phyloP scores from a whole-genome alignment of 2,888 invertebrate genomes.

The Ophion obscuratus region DNA sequence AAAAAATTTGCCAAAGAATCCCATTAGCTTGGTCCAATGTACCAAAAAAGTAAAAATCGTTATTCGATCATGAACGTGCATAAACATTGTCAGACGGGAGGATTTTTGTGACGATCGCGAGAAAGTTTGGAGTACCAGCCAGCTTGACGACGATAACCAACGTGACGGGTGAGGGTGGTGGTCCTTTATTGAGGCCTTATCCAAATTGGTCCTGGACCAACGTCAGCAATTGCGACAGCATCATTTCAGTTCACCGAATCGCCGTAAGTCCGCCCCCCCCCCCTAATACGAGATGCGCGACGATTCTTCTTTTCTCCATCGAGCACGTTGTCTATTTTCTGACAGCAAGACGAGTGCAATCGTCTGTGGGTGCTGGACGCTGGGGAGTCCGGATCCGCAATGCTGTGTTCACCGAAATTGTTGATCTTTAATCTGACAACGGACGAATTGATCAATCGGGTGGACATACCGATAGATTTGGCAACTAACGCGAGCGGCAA shows the following conservation, averaged over 20 bases:
- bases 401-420: slow-evolving; percentile 89
- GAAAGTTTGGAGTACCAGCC: slow-evolving; percentile 87
- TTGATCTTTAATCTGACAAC: slow-evolving; percentile 88
- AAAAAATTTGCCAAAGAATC: background rate
- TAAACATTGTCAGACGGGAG: slow-evolving; percentile 54
- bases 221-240: slow-evolving; percentile 87
- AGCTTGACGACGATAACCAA: slow-evolving; percentile 87
- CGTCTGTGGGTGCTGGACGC: slow-evolving; percentile 89
- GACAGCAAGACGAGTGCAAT: slow-evolving; percentile 86
- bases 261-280: slow-evolving; percentile 85
- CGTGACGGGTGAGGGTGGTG: slow-evolving; percentile 79
- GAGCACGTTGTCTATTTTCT: background rate
- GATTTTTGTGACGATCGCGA: slow-evolving; percentile 89
- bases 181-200: slow-evolving; percentile 85
- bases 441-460: slow-evolving; percentile 73
- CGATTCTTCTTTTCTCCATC: background rate
- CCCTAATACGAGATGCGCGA: background rate
- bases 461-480: slow-evolving; percentile 53
- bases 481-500: slow-evolving; percentile 29
- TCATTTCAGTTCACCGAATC: slow-evolving; percentile 90
- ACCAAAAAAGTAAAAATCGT: background rate
- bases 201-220: slow-evolving; percentile 88
- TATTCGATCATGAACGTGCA: background rate
- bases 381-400: slow-evolving; percentile 86
- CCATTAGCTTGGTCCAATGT: background rate